phyloP scores from a whole-genome alignment of 2,797 vertebrate genomes.

The Eospalax fontanierii region DNA sequence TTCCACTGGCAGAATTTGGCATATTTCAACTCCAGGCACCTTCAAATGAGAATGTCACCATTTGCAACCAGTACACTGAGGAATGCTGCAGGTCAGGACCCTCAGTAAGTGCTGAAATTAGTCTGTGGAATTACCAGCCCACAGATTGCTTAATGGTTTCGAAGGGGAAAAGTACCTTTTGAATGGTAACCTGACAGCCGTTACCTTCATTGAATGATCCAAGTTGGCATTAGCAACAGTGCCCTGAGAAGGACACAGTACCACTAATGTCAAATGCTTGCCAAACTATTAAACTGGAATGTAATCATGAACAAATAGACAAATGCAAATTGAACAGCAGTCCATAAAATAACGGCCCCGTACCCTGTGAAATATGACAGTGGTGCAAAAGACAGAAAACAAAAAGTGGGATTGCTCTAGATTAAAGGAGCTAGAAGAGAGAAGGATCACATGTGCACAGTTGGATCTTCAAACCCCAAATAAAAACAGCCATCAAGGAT shows the following conservation, averaged over 20 bases:
- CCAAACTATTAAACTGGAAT: neutral
- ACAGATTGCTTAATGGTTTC: neutral
- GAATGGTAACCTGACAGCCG: neutral
- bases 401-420: neutral
- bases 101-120: neutral
- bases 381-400: neutral
- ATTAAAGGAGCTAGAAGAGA: constrained; percentile 3
- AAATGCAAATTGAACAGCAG: neutral
- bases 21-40: neutral
- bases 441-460: neutral
- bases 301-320: neutral
- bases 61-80: neutral
- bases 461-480: neutral
- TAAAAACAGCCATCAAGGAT: neutral
- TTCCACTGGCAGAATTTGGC: neutral
- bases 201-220: neutral
- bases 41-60: neutral
- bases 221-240: neutral
- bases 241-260: neutral
- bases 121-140: neutral
- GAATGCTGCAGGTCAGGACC: neutral
- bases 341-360: neutral
- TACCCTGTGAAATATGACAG: neutral
- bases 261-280: neutral
- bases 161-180: neutral